phyloP scores from a whole-genome alignment of 2,113 vertebrate genomes.

The Notothenia rossii region DNA sequence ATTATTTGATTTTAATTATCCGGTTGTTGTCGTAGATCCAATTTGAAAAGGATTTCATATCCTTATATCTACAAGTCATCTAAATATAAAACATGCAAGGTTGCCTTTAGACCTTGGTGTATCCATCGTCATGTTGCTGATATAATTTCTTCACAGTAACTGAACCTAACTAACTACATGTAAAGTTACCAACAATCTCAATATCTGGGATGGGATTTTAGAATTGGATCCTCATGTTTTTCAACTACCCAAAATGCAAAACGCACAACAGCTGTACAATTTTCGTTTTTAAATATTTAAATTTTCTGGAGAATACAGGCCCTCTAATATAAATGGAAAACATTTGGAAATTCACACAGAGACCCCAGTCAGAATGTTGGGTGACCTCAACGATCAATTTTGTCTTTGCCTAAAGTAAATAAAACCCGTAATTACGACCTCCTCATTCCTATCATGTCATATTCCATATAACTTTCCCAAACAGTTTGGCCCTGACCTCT shows the following conservation, averaged over 20 bases:
- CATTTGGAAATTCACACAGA: not conserved
- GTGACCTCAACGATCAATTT: not conserved
- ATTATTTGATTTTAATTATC: no score
- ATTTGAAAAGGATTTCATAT: not conserved
- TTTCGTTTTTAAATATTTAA: not conserved
- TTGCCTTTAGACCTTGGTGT: constrained; percentile 14
- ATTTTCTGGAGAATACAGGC: not conserved
- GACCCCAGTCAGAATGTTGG: not conserved
- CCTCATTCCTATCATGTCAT: constrained; percentile 10
- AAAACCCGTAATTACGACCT: constrained; percentile 28
- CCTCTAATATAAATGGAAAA: not conserved
- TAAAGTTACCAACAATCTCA: constrained; percentile 26
- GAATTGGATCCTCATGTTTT: constrained; percentile 6
- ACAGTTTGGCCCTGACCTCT: constrained; percentile 15
- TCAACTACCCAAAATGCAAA: not conserved
- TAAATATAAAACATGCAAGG: constrained; percentile 26
- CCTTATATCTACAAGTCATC: not conserved
- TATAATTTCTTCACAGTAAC: constrained; percentile 14
- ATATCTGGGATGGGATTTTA: constrained; percentile 28
- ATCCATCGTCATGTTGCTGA: constrained; percentile 22
- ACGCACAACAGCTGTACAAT: not conserved
- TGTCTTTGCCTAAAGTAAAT: not conserved
- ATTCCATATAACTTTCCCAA: constrained; percentile 19
- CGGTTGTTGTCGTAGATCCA: not conserved
- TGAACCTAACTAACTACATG: constrained; percentile 19